Percentiles rank a stretch among this genome's conserved stretches.
Evolutionary conservation across 2,797 vertebrate genomes (phyloP).

Genomic region (Pagetopsis macropterus): DNA sequence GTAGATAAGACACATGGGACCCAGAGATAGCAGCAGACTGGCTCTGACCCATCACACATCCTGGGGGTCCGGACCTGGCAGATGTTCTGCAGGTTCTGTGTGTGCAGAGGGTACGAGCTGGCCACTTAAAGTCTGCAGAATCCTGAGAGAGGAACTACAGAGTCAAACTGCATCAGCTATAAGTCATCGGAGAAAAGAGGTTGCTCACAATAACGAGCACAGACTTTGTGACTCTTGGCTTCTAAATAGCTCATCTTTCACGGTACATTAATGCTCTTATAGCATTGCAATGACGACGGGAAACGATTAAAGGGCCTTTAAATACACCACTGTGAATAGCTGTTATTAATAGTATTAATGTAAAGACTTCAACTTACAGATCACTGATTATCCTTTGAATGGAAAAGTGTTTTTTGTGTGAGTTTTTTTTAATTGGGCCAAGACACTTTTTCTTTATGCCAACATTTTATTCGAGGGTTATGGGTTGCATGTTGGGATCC

Average conservation of each 20-base stretch:
- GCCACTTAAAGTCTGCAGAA: slow-evolving; percentile 20
- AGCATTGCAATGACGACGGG: slow-evolving; percentile 43
- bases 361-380: too few relatives aligned
- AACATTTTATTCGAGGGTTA: too few relatives aligned
- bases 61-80: slow-evolving; percentile 37
- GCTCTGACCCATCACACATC: slow-evolving; percentile 39
- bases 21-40: slow-evolving; percentile 43
- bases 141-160: slow-evolving; percentile 11
- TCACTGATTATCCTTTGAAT: too few relatives aligned
- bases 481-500: too few relatives aligned
- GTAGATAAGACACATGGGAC: slow-evolving; percentile 69
- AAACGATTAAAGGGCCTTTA: slow-evolving; percentile 39
- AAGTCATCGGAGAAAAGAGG: slow-evolving; percentile 1
- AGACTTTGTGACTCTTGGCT: slow-evolving; percentile 15
- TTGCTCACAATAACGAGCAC: slow-evolving; percentile 11
- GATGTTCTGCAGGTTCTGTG: slow-evolving; percentile 31
- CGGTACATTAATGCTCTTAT: slow-evolving; percentile 34
- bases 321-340: slow-evolving; percentile 24
- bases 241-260: slow-evolving; percentile 48
- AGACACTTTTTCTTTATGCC: too few relatives aligned
- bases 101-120: slow-evolving; percentile 23
- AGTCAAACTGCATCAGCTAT: background rate
- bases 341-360: too few relatives aligned
- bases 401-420: too few relatives aligned
- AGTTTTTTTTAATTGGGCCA: too few relatives aligned